phyloP scores from a whole-genome alignment of 2,888 invertebrate species.

The Choristoneura rosaceana region DNA sequence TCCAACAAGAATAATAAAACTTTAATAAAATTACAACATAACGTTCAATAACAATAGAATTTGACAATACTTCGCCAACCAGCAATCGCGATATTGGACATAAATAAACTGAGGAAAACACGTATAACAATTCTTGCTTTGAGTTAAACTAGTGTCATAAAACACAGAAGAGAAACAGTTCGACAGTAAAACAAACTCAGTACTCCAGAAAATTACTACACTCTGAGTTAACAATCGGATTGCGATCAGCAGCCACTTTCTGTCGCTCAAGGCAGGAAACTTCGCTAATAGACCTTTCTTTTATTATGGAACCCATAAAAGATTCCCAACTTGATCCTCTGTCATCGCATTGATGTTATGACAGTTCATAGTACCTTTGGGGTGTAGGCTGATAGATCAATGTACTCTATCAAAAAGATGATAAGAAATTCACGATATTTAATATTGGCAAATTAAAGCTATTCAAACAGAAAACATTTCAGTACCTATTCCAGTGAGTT shows the following conservation, averaged over 20 bases:
- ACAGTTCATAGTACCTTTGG: slow-evolving; percentile 14
- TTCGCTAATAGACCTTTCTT: slow-evolving; percentile 40
- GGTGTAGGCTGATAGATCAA: slow-evolving; percentile 9
- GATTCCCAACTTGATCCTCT: slow-evolving; percentile 31
- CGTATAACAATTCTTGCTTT: no score
- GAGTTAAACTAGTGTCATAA: slow-evolving; percentile 9
- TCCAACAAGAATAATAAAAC: no score
- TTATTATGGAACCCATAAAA: slow-evolving; percentile 40
- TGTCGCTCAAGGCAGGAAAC: slow-evolving; percentile 34
- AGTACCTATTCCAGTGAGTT: no score
- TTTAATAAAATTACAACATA: no score
- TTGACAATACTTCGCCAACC: neutral
- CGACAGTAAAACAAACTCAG: slow-evolving; percentile 14
- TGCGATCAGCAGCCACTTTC: slow-evolving; percentile 27
- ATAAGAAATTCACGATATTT: neutral
- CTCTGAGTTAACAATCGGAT: slow-evolving; percentile 24
- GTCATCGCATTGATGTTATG: slow-evolving; percentile 34
- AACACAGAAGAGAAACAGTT: slow-evolving; percentile 16
- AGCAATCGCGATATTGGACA: neutral
- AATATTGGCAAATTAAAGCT: neutral
- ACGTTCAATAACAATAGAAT: no score
- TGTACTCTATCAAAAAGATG: neutral
- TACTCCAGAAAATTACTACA: slow-evolving; percentile 32
- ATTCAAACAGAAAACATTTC: no score
- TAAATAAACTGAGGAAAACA: neutral